Evolutionary conservation across 2,797 vertebrate species (phyloP), one percentile per base, ranked within the genome.

Genomic region (Phrynocephalus forsythii): DNA sequence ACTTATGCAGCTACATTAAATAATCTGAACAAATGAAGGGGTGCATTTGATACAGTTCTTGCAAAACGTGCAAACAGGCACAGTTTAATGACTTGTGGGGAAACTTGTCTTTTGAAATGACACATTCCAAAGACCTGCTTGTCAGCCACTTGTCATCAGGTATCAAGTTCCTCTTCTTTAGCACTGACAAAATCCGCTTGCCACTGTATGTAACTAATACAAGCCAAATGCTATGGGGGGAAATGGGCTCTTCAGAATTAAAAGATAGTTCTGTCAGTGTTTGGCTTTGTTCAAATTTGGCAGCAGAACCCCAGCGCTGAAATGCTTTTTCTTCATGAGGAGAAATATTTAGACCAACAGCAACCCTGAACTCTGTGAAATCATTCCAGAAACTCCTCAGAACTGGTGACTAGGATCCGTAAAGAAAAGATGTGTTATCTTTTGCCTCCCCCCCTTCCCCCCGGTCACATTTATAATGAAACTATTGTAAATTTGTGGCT

Each of bases 191-290:
- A 73, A 20, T 71, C 89, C 85, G 77, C 8, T 11, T 88, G 82
- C 71, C 91, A 33, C 79, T 92, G 16, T 88, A n/a, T 91, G 38
- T 33, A 82, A 91, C 52, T 86, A 84, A 83, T 71, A 83, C 89
- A 93, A 94, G 90, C 86, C 85, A 95, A 95, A 92, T 87, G 79
- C 93, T 94, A 93, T 78, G 68, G 85, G 85, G 56, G 38, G 86
- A 84, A 91, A 90, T 20, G 52, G 8, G 26, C 50, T 92, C 92
- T 92, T 83, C 89, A 92, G 88, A 95, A 91, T 82, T 87, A 87
- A 86, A 92, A 92, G 89, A 91, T 93, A 82, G 81, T 93, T 71
- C 72, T 90, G 78, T 92, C 79, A 28, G 84, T 84, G 22, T 85
- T 71, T 92, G 83, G 75, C 89, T 95, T 94, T 92, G 52, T 91